Evolutionary conservation across 2,113 vertebrate genomes (phyloP), one percentile per base, ranked within the genome.

Genomic region (Sus scrofa): DNA sequence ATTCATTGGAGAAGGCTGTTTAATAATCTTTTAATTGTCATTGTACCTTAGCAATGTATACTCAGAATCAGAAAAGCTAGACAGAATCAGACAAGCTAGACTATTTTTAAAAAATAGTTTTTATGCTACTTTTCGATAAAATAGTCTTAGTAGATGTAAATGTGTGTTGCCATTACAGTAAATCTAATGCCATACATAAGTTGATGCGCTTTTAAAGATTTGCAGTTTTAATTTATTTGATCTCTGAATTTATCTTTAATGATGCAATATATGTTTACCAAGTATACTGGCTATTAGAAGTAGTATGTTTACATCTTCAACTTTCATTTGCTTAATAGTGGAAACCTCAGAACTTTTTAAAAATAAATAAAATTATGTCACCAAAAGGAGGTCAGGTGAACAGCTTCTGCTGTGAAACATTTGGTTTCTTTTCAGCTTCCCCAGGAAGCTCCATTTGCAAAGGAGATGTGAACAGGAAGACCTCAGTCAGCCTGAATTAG

Each of bases 341-440:
- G 4, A 44, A 71, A 27, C 54, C 34, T 50, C 14, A 70, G n/a
- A 75, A 77, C 13, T 94, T 95, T 95, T 70, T 27, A 12, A 50
- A 90, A 88, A 89, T 18, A 9, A 13, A 3, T 94, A 83, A 34
- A 58, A 71, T 90, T 89, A 30, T 79, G 12, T 78, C 77, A 74
- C 32, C 20, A 16, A 11, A 44, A 39, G 58, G 52, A 92, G 30
- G 54, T 32, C 65, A 74, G 60, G 39, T 63, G 67, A 54, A 63
- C 27, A 63, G 27, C 24, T 32, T 86, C 37, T 85, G 39, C n/a
- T 68, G 84, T 71, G 87, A 87, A 77, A 56, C 71, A 30, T 63
- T 88, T 94, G 87, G 73, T 92, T 50, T 16, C 50, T 92, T 84
- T 90, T 86, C 58, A 75, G 68, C 44, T 81, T 96, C 86, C 68